Percentiles rank a stretch among this genome's conserved stretches.
These are phyloP conservation scores for Nematolebias whitei DNA, from an alignment of 2,113 vertebrate species.

Conservation along the genomic window DNA sequence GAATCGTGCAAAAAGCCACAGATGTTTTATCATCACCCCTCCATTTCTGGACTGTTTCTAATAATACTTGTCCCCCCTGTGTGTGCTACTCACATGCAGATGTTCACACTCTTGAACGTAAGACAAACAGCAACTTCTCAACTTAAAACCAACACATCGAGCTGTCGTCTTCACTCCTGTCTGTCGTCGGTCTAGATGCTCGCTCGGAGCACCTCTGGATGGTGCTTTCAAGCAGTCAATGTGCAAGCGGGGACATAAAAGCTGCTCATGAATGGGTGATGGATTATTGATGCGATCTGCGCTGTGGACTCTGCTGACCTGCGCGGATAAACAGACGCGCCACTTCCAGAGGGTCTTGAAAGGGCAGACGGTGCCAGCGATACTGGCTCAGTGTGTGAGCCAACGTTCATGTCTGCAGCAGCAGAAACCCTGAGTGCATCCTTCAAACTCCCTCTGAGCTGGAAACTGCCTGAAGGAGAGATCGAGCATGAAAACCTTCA, in stretches of 20 bases:
- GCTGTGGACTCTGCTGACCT: constrained; percentile 16
- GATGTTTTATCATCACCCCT: constrained; percentile 16
- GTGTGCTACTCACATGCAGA: constrained; percentile 31
- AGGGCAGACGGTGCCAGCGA: background rate
- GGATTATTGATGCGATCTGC: constrained; percentile 54
- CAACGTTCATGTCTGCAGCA: constrained; percentile 3
- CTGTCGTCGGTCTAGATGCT: constrained; percentile 51
- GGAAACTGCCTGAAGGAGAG: constrained; percentile 22
- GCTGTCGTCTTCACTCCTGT: constrained; percentile 12
- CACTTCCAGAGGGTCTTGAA: constrained; percentile 23
- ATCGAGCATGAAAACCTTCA: constrained; percentile 21
- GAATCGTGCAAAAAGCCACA: constrained; percentile 18
- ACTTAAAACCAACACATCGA: background rate
- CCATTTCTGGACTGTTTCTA: constrained; percentile 19
- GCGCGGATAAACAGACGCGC: constrained; percentile 24
- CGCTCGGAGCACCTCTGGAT: constrained; percentile 40
- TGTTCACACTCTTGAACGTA: constrained; percentile 18
- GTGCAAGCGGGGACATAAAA: constrained; percentile 65
- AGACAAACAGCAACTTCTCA: background rate
- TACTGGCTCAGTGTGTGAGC: constrained; percentile 2
- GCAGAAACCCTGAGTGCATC: background rate
- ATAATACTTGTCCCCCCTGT: constrained; percentile 16
- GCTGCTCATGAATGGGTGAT: constrained; percentile 72
- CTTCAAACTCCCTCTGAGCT: constrained; percentile 10
- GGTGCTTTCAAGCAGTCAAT: constrained; percentile 56